Evolutionary conservation across 1,140 invertebrate species (phyloP).

Genomic region (Ladona fulva): DNA sequence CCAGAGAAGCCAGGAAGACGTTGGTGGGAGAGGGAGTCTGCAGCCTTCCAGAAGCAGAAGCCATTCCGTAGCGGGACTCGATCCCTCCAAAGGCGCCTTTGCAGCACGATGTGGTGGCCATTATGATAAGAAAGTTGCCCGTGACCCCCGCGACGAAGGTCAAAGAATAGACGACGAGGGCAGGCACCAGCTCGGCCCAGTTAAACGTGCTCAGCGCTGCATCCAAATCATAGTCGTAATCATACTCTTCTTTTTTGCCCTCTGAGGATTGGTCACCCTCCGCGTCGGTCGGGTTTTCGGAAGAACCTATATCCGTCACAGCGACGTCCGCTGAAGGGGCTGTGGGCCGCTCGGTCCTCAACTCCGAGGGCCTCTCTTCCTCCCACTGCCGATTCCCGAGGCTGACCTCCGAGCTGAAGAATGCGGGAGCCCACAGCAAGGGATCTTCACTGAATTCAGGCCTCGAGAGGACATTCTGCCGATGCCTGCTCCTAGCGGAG

Average conservation of each 20-base stretch:
- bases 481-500: too few species aligned
- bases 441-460: too few species aligned
- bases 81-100: constrained; percentile 26
- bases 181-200: constrained; percentile 48
- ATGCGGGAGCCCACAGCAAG: too few species aligned
- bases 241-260: constrained; percentile 24
- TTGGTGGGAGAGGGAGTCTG: constrained; percentile 57
- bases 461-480: too few species aligned
- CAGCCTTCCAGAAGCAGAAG: constrained; percentile 21
- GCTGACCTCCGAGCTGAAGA: too few species aligned
- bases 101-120: constrained; percentile 35
- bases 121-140: constrained; percentile 51
- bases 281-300: too few species aligned
- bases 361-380: too few species aligned
- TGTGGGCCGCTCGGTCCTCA: too few species aligned
- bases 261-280: too few species aligned
- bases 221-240: constrained; percentile 38
- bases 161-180: constrained; percentile 49
- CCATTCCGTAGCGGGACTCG: constrained; percentile 37
- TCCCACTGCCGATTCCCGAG: too few species aligned
- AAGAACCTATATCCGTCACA: too few species aligned
- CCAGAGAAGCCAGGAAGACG: constrained; percentile 58
- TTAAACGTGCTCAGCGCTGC: constrained; percentile 36
- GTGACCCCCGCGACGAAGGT: constrained; percentile 51
- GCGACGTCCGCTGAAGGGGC: too few species aligned